phyloP scores from a whole-genome alignment of 2,888 invertebrate species.

The Drosophila acutilabella region DNA sequence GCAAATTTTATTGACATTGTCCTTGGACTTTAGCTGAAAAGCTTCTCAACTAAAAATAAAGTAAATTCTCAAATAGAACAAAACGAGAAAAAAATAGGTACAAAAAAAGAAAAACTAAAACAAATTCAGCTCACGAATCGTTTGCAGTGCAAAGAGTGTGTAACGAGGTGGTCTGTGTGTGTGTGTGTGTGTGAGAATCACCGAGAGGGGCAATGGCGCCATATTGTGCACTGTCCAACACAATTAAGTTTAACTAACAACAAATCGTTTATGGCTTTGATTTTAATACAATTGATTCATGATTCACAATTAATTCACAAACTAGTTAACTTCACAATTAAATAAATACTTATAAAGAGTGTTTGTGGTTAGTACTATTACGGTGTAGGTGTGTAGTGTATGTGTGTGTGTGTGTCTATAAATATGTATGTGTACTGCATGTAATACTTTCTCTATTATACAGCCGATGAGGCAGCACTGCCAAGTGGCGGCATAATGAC shows the following conservation, averaged over 20 bases:
- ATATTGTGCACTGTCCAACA: conserved; percentile 25
- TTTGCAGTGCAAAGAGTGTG: conserved; percentile 37
- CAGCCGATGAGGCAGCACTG: conserved; percentile 18
- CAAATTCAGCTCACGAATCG: conserved; percentile 40
- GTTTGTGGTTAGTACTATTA: conserved; percentile 5
- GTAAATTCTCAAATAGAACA: conserved; percentile 67
- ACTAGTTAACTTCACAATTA: conserved; percentile 7
- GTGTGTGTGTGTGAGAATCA: conserved; percentile 23
- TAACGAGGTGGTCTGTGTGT: conserved; percentile 3
- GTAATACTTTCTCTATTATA: conserved; percentile 27
- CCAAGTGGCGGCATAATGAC: conserved; percentile 37
- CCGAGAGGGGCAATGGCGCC: conserved; percentile 3
- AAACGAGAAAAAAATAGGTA: conserved; percentile 20
- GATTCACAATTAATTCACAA: conserved; percentile 20
- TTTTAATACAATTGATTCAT: conserved; percentile 20
- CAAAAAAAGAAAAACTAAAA: conserved; percentile 26
- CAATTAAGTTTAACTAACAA: conserved; percentile 15
- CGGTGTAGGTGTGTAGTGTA: not conserved
- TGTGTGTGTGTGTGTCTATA: conserved; percentile 6
- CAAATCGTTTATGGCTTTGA: not conserved
- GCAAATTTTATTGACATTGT: conserved; percentile 73
- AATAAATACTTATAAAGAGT: not conserved
- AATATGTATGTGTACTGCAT: conserved; percentile 15
- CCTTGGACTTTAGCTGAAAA: conserved; percentile 73
- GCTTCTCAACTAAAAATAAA: conserved; percentile 79